Conservation (phyloP, 2,113 vertebrate species). For the Myrmophylax atrothorax region DNA sequence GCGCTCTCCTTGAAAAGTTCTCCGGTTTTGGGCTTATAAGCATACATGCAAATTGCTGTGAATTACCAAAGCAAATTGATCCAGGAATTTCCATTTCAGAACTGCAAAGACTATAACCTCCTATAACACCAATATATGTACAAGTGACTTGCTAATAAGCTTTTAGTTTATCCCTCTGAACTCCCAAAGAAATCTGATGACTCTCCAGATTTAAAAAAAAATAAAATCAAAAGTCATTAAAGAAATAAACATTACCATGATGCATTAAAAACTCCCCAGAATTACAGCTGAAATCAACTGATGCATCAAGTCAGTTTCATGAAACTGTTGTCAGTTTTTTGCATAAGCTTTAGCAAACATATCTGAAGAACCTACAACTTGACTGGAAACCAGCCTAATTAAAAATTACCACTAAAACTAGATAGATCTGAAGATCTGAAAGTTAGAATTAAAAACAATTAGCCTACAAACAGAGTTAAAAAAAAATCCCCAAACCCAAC, state of each 20-base stretch:
- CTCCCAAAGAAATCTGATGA: background rate
- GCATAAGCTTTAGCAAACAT: background rate
- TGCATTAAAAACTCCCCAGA: background rate
- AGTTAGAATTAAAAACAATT: background rate
- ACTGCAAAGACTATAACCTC: background rate
- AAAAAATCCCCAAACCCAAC: background rate
- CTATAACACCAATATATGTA: background rate
- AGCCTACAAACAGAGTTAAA: background rate
- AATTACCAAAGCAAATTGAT: background rate
- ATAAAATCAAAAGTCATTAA: background rate
- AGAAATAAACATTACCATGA: background rate
- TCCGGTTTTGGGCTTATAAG: background rate
- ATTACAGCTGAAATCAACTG: background rate
- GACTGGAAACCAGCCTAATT: background rate
- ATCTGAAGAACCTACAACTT: background rate
- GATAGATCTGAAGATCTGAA: background rate
- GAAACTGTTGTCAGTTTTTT: background rate
- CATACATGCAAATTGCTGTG: background rate
- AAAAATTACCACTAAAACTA: background rate
- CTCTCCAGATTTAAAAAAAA: background rate
- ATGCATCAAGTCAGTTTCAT: background rate
- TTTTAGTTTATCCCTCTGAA: background rate
- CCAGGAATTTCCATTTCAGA: background rate
- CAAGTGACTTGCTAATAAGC: background rate
- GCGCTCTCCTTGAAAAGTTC: background rate